phyloP scores from a whole-genome alignment of 2,113 vertebrate species.

The Calcarius ornatus region DNA sequence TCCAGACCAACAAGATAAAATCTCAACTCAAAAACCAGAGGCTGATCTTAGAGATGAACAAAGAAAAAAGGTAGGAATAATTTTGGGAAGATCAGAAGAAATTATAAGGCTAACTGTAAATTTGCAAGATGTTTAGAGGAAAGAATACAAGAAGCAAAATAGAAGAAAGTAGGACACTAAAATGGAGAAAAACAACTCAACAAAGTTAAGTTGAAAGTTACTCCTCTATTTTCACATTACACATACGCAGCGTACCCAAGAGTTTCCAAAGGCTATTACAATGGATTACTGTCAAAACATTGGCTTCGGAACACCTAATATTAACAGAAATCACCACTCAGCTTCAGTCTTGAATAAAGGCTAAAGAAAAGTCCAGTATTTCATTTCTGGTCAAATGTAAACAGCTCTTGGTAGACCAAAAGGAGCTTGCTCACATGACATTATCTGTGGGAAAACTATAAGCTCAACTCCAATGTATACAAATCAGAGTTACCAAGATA shows the following conservation, averaged over 20 bases:
- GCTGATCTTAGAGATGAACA: not conserved
- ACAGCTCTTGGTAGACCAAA: not conserved
- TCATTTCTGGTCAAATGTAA: not conserved
- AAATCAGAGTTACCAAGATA: not conserved
- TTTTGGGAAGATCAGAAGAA: not conserved
- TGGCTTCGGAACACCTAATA: not conserved
- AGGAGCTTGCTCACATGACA: not conserved
- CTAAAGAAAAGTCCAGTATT: not conserved
- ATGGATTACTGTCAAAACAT: not conserved
- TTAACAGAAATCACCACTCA: not conserved
- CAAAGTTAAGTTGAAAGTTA: not conserved
- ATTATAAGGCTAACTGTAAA: not conserved
- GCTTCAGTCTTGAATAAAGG: not conserved
- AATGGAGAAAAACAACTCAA: not conserved
- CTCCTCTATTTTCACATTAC: not conserved
- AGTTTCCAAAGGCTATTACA: not conserved
- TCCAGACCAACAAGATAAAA: not conserved
- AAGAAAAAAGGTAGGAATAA: not conserved
- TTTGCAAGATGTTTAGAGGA: not conserved
- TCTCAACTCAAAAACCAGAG: not conserved
- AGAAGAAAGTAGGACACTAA: not conserved
- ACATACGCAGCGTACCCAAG: accelerated
- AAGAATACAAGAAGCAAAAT: not conserved
- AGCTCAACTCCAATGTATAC: not conserved
- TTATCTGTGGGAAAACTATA: not conserved